These are phyloP conservation scores for Cyanoliseus patagonus DNA, from an alignment of 2,113 vertebrate genomes.

Conservation along the genomic window DNA sequence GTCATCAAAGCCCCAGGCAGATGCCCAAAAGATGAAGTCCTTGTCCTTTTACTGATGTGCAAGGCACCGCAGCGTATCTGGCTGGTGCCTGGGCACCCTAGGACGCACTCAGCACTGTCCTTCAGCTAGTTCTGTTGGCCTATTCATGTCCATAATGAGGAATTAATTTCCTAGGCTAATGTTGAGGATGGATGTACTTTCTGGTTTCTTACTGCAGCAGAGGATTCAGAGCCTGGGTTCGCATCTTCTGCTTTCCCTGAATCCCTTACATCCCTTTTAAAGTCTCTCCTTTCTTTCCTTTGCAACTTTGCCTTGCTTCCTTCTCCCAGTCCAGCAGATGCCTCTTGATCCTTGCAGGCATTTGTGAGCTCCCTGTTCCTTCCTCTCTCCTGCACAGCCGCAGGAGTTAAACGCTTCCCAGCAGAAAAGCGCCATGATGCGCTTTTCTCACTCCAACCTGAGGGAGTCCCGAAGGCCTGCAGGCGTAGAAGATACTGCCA, in stretches of 20 bases:
- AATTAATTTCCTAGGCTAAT: neutral
- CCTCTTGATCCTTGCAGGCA: neutral
- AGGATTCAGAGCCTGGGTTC: neutral
- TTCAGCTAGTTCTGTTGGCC: neutral
- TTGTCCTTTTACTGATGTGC: neutral
- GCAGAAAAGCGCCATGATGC: neutral
- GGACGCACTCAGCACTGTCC: neutral
- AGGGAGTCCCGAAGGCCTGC: neutral
- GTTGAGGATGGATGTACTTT: neutral
- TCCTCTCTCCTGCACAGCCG: neutral
- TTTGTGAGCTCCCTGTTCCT: neutral
- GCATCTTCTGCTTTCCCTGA: neutral
- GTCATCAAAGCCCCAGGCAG: neutral
- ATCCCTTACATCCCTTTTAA: neutral
- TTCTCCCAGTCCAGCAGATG: neutral
- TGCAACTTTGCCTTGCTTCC: neutral
- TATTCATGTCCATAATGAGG: neutral
- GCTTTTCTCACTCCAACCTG: neutral
- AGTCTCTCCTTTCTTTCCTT: neutral
- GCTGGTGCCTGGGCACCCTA: neutral
- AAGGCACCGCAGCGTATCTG: accelerated
- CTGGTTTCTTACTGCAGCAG: neutral
- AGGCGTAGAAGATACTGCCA: neutral
- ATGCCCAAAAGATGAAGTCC: neutral
- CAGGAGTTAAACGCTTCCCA: neutral